Evolutionary conservation across 2,113 vertebrate genomes (phyloP).

Genomic region (Corythornis madagascariensis): DNA sequence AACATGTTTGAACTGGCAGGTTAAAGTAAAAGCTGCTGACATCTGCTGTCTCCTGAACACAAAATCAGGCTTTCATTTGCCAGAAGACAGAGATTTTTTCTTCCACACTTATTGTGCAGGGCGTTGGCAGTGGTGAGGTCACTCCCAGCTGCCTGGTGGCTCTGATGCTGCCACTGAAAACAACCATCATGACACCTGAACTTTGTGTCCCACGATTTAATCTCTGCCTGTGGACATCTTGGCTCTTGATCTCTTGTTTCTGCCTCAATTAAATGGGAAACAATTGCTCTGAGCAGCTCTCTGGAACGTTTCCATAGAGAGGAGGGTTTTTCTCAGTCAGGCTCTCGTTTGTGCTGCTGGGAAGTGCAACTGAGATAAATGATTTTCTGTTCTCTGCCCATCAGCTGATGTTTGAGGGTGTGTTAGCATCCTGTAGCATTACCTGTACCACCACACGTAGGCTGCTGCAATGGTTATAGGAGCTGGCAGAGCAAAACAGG

Average conservation of each 20-base stretch:
- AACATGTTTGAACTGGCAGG: background rate
- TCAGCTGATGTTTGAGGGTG: background rate
- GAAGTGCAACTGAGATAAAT: background rate
- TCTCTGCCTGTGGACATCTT: slow-evolving; percentile 1
- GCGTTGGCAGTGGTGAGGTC: background rate
- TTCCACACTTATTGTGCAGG: background rate
- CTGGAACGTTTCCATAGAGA: background rate
- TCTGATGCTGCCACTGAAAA: background rate
- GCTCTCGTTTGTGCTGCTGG: background rate
- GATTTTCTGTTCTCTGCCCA: background rate
- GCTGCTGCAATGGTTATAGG: background rate
- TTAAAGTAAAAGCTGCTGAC: background rate
- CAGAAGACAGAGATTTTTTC: background rate
- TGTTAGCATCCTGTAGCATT: background rate
- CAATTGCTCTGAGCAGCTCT: background rate
- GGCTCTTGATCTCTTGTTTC: slow-evolving; percentile 8
- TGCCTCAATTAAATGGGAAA: slow-evolving; percentile 21
- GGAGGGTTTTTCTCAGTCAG: background rate
- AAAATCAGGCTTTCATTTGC: background rate
- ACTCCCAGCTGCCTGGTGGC: background rate
- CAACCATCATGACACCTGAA: background rate
- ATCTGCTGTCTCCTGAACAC: background rate
- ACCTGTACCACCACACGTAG: background rate
- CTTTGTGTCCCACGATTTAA: background rate
- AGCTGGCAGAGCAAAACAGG: background rate